Evolutionary conservation across 2,888 invertebrate species (phyloP).

Genomic region (Pyrrhosoma nymphula): DNA sequence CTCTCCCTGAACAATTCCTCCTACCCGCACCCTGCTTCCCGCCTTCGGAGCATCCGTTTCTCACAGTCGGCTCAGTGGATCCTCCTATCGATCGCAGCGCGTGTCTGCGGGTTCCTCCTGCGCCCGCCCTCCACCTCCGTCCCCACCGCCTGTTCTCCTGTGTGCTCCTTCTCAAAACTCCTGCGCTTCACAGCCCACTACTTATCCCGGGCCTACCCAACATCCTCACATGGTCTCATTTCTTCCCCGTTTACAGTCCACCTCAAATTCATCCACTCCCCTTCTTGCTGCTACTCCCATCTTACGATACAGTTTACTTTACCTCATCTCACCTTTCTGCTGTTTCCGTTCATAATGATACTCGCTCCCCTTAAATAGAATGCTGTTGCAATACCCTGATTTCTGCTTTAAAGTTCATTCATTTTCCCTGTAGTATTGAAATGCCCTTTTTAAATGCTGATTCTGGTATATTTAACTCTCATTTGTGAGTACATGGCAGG

Average conservation of each 20-base stretch:
- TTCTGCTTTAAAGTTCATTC: too few relatives aligned
- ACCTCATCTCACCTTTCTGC: too few relatives aligned
- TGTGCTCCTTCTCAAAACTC: not conserved
- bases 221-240: not conserved
- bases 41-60: conserved; percentile 60
- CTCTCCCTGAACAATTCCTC: not conserved
- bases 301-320: too few relatives aligned
- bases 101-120: conserved; percentile 56
- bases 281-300: too few relatives aligned
- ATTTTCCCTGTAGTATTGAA: too few relatives aligned
- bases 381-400: too few relatives aligned
- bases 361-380: too few relatives aligned
- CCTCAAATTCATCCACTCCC: not conserved
- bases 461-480: too few relatives aligned
- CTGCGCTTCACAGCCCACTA: not conserved
- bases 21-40: not conserved
- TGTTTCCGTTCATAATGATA: too few relatives aligned
- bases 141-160: not conserved
- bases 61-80: conserved; percentile 53
- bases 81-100: conserved; percentile 66
- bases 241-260: not conserved
- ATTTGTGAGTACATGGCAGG: too few relatives aligned
- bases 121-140: not conserved
- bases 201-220: too few relatives aligned
- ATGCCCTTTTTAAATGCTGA: too few relatives aligned